These are phyloP conservation scores for Lates japonicus DNA, from an alignment of 2,797 vertebrate genomes.

Conservation along the genomic window DNA sequence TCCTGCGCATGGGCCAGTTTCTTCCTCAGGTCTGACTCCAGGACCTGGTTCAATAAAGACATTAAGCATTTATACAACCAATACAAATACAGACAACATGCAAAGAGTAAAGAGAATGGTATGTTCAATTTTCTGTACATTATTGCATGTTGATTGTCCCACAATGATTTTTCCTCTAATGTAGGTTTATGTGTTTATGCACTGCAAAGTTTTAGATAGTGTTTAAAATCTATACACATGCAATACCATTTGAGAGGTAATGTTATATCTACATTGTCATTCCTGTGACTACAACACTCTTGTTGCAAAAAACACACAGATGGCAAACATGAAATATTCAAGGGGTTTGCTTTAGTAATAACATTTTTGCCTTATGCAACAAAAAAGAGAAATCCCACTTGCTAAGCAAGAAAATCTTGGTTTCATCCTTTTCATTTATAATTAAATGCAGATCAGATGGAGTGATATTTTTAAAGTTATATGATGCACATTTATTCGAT, in stretches of 20 bases:
- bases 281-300: too few relatives aligned
- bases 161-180: background rate
- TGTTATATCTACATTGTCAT: too few relatives aligned
- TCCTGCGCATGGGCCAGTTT: conserved; percentile 92
- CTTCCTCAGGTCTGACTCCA: conserved; percentile 92
- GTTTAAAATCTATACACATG: background rate
- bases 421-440: background rate
- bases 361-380: background rate
- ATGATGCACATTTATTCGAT: background rate
- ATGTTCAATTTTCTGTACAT: background rate
- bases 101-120: background rate
- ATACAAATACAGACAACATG: background rate
- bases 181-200: background rate
- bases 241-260: too few relatives aligned
- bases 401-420: background rate
- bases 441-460: background rate
- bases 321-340: background rate
- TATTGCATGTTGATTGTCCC: background rate
- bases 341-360: background rate
- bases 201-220: background rate
- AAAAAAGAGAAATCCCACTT: background rate
- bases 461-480: background rate
- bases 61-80: conserved; percentile 4
- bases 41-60: conserved; percentile 83
- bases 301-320: background rate